A percentile compares a stretch with the other conserved stretches of the same genome.
Evolutionary conservation across 2,113 vertebrate species (phyloP).

Genomic region (Hippocampus barbouri): DNA sequence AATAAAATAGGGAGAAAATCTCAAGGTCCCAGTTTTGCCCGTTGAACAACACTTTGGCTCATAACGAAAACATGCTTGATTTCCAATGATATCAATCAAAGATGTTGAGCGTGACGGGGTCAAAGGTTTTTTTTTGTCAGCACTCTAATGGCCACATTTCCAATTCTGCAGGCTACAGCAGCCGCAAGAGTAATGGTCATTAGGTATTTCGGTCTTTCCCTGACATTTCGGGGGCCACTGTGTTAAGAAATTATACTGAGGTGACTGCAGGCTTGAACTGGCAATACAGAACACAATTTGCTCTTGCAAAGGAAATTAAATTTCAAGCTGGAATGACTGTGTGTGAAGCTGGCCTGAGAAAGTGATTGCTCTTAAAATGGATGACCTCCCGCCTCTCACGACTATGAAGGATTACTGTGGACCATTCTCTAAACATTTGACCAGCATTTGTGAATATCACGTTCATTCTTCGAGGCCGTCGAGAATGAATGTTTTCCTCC

Average conservation of each 20-base stretch:
- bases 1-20: not conserved
- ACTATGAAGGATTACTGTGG: slow-evolving; percentile 25
- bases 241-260: slow-evolving; percentile 18
- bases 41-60: not conserved
- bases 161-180: slow-evolving; percentile 7
- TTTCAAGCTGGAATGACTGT: slow-evolving; percentile 13
- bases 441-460: slow-evolving; percentile 29
- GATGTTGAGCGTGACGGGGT: not conserved
- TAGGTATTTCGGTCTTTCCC: slow-evolving; percentile 10
- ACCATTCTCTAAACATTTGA: slow-evolving; percentile 25
- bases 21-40: not conserved
- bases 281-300: slow-evolving; percentile 11
- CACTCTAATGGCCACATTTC: slow-evolving; percentile 1
- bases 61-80: not conserved
- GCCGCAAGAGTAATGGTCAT: slow-evolving; percentile 21
- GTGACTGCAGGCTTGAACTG: slow-evolving; percentile 8
- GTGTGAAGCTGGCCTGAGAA: slow-evolving; percentile 15
- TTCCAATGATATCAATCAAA: slow-evolving; percentile 1
- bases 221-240: slow-evolving; percentile 11
- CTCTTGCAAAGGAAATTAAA: slow-evolving; percentile 19
- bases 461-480: slow-evolving; percentile 39
- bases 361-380: slow-evolving; percentile 43
- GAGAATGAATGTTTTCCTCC: slow-evolving; percentile 37
- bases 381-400: slow-evolving; percentile 36
- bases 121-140: not conserved